Evolutionary conservation across 2,113 vertebrate species (phyloP).

Genomic region (Pogonocichla stellata): DNA sequence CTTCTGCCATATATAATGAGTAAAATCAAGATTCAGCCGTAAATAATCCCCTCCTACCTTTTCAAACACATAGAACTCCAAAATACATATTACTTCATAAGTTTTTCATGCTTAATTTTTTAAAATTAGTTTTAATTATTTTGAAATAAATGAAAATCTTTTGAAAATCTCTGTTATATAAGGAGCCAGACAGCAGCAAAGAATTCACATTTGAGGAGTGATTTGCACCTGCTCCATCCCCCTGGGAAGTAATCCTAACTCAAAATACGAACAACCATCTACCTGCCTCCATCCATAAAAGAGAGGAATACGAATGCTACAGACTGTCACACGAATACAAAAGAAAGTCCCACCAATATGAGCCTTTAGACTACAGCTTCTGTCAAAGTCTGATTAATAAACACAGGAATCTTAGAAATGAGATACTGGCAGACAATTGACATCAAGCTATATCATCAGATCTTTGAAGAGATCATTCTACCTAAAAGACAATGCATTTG

Average conservation of each 20-base stretch:
- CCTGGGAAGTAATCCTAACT: background rate
- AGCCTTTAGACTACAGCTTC: background rate
- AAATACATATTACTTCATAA: background rate
- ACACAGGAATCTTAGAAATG: background rate
- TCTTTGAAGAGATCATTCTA: background rate
- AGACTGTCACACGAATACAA: background rate
- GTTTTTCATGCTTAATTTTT: background rate
- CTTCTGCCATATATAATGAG: background rate
- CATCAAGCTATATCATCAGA: background rate
- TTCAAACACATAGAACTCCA: background rate
- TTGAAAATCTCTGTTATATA: background rate
- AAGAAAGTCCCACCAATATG: background rate
- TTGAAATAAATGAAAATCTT: background rate
- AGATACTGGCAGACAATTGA: background rate
- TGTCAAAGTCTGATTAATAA: background rate
- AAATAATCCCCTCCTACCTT: background rate
- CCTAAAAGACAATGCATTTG: background rate
- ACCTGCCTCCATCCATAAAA: background rate
- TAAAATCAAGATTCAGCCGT: background rate
- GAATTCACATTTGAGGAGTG: background rate
- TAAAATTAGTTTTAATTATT: background rate
- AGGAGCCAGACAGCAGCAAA: background rate
- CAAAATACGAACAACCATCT: background rate
- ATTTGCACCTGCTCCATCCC: background rate
- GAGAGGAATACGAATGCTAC: background rate